Evolutionary conservation across 2,113 vertebrate genomes (phyloP).

Genomic region (Antechinus stuartii): DNA sequence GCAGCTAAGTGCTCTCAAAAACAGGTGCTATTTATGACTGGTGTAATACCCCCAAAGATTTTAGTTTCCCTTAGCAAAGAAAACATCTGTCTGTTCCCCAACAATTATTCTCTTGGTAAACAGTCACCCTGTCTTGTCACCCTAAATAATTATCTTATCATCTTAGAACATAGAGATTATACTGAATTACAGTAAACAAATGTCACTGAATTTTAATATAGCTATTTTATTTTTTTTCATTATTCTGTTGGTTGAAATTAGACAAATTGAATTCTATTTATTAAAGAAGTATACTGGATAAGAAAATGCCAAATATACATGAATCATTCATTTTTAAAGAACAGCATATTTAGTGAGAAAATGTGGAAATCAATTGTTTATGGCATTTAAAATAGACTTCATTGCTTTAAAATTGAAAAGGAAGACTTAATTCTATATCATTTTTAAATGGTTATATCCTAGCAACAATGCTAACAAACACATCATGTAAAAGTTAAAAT

Average conservation of each 20-base stretch:
- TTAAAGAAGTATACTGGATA: constrained; percentile 10
- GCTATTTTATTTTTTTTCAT: constrained; percentile 21
- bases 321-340: neutral
- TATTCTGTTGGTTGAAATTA: constrained; percentile 31
- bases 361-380: constrained; percentile 15
- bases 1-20: neutral
- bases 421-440: constrained; percentile 61
- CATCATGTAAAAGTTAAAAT: constrained; percentile 73
- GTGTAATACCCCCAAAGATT: neutral
- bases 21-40: constrained; percentile 1
- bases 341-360: neutral
- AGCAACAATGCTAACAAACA: constrained; percentile 79
- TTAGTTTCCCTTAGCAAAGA: constrained; percentile 15
- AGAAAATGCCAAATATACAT: constrained; percentile 15
- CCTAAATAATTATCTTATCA: constrained; percentile 3
- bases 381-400: neutral
- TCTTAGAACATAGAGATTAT: constrained; percentile 29
- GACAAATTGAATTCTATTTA: neutral
- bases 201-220: neutral
- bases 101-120: constrained; percentile 16
- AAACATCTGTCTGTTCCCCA: constrained; percentile 18
- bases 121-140: neutral
- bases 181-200: constrained; percentile 28
- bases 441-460: constrained; percentile 70
- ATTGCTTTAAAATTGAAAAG: constrained; percentile 52